A percentile compares a stretch with the other conserved stretches of the same genome.
phyloP scores from a whole-genome alignment of 2,113 vertebrate genomes.

The Stomatorhinus ivindoensis region DNA sequence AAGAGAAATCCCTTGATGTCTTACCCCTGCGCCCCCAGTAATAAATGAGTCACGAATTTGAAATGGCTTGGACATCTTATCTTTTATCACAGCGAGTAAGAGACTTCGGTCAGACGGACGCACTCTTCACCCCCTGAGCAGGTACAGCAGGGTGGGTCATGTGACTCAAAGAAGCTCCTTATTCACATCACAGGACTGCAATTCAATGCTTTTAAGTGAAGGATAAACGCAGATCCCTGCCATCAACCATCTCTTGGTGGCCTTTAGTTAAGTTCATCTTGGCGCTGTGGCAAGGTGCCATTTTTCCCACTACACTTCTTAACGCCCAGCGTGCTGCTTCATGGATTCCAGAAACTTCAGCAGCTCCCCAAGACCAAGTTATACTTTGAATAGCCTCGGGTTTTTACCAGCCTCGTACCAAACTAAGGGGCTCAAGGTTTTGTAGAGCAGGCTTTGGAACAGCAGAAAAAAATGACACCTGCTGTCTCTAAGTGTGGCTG shows the following conservation, averaged over 20 bases:
- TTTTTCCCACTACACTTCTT: neutral
- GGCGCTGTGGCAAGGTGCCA: neutral
- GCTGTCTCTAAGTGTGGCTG: neutral
- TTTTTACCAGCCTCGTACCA: neutral
- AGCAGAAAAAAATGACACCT: neutral
- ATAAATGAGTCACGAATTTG: conserved; percentile 63
- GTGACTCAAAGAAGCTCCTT: neutral
- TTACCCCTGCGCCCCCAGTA: conserved; percentile 49
- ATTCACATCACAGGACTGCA: neutral
- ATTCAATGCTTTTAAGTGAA: neutral
- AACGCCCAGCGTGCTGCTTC: neutral
- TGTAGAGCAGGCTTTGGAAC: neutral
- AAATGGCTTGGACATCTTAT: conserved; percentile 49
- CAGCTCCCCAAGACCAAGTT: neutral
- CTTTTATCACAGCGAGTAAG: conserved; percentile 35
- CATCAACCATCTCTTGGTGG: neutral
- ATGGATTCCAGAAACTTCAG: neutral
- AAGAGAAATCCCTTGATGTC: conserved; percentile 62
- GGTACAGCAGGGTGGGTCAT: neutral
- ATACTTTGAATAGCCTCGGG: neutral
- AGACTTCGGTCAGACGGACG: conserved; percentile 24
- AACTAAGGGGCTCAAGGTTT: neutral
- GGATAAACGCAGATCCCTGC: neutral
- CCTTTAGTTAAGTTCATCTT: conserved; percentile 4
- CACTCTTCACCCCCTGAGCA: conserved; percentile 15